Evolutionary conservation across 2,113 vertebrate species (phyloP).

Genomic region (Thunnus maccoyii): DNA sequence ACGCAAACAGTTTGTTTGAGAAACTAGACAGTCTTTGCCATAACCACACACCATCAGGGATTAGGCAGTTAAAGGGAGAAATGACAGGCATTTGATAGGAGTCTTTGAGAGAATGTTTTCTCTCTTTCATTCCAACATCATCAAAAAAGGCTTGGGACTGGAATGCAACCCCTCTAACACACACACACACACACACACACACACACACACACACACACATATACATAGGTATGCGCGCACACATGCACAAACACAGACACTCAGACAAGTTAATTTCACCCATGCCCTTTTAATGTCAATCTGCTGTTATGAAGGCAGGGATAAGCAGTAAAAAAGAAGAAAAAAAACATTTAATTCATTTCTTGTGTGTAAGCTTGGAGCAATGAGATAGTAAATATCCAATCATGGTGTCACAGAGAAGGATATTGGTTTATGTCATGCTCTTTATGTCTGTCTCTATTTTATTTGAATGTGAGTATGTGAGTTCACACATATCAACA

Average conservation of each 20-base stretch:
- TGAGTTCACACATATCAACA: neutral
- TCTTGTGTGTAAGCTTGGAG: constrained; percentile 55
- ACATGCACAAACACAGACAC: neutral
- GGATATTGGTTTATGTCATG: constrained; percentile 63
- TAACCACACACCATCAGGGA: constrained; percentile 55
- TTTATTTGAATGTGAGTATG: constrained; percentile 44
- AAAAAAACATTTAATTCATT: constrained; percentile 32
- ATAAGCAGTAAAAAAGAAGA: constrained; percentile 31
- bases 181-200: constrained; percentile 10
- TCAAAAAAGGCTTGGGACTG: constrained; percentile 51
- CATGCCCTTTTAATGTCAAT: constrained; percentile 66
- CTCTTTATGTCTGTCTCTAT: constrained; percentile 30
- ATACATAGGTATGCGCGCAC: too few relatives aligned
- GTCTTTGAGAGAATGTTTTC: constrained; percentile 59
- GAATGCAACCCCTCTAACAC: constrained; percentile 42
- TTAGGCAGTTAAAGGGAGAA: constrained; percentile 63
- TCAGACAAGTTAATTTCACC: constrained; percentile 65
- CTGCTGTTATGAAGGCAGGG: constrained; percentile 59
- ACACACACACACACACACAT: neutral
- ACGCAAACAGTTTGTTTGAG: constrained; percentile 42
- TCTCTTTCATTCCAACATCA: constrained; percentile 49
- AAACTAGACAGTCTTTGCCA: constrained; percentile 4
- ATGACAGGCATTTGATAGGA: constrained; percentile 67
- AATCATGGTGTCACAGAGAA: constrained; percentile 62
- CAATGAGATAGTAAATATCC: constrained; percentile 64